Evolutionary conservation across 1,140 invertebrate species (phyloP).

Genomic region (Dufourea novaeangliae): DNA sequence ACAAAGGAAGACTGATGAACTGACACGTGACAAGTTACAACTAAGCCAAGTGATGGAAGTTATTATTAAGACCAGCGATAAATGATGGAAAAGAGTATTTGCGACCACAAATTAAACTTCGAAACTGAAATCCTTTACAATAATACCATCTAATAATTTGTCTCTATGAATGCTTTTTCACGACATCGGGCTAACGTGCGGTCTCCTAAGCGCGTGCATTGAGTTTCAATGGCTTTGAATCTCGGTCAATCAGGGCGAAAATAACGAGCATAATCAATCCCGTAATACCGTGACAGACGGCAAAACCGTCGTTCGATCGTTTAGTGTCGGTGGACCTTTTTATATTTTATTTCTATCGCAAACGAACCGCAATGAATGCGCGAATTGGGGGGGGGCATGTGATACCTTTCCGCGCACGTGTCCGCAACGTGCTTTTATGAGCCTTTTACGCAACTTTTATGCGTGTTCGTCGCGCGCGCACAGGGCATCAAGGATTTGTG

Average conservation of each 20-base stretch:
- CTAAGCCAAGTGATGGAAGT: too few relatives aligned
- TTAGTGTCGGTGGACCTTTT: not conserved
- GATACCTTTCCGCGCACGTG: not conserved
- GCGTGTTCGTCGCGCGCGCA: constrained; percentile 2
- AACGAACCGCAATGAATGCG: not conserved
- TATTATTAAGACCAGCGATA: too few relatives aligned
- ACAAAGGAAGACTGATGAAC: too few relatives aligned
- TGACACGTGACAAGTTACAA: too few relatives aligned
- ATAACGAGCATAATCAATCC: not conserved
- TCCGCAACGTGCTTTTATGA: constrained; percentile 25
- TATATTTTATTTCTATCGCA: not conserved
- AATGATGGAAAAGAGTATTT: too few relatives aligned
- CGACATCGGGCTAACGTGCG: not conserved
- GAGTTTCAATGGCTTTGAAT: not conserved
- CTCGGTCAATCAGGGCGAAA: not conserved
- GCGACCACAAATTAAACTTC: too few relatives aligned
- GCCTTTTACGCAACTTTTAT: constrained; percentile 39
- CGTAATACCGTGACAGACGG: not conserved
- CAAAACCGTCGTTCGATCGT: not conserved
- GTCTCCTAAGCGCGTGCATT: not conserved
- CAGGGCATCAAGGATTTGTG: constrained; percentile 31
- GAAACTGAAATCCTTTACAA: too few relatives aligned
- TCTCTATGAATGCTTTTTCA: not conserved
- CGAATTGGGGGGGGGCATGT: not conserved
- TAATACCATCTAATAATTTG: not conserved